These are phyloP conservation scores for Pomatorhinus ruficollis DNA, from an alignment of 2,113 vertebrate genomes.

Conservation along the genomic window DNA sequence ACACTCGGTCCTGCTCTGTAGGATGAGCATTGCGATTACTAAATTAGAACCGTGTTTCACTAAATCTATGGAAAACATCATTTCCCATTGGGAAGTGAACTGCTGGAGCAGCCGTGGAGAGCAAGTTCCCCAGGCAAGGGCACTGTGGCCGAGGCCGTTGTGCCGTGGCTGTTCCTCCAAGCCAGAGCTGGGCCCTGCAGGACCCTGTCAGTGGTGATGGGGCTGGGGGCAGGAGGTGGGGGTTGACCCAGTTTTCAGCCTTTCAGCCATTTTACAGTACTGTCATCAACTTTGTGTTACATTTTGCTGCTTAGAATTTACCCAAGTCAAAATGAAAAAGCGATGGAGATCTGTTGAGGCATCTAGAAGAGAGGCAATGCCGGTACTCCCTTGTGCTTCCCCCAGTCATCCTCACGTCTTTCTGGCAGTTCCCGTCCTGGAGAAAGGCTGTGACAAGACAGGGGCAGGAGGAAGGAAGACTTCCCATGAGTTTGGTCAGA, in stretches of 20 bases:
- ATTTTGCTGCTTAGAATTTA: not conserved
- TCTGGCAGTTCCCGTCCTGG: not conserved
- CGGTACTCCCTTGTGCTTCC: not conserved
- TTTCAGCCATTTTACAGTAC: not conserved
- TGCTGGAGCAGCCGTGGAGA: not conserved
- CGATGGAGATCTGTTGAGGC: not conserved
- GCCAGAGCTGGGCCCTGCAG: not conserved
- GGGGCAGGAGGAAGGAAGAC: not conserved
- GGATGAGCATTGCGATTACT: not conserved
- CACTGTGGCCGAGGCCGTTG: not conserved
- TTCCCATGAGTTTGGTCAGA: not conserved
- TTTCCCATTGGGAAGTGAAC: not conserved
- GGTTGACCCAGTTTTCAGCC: not conserved
- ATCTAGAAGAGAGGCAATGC: not conserved
- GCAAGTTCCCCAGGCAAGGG: constrained; percentile 28
- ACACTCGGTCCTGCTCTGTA: not conserved
- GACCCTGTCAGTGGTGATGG: not conserved
- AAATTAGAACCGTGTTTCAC: not conserved
- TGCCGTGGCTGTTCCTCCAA: not conserved
- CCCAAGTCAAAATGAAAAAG: not conserved
- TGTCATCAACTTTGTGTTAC: not conserved
- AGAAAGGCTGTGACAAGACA: not conserved
- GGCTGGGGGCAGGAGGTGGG: not conserved
- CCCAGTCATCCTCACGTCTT: not conserved
- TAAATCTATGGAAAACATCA: not conserved